A percentile compares a stretch with the other conserved stretches of the same genome.
Conservation (phyloP, 2,888 invertebrate genomes). For the Eremobia ochroleuca region DNA sequence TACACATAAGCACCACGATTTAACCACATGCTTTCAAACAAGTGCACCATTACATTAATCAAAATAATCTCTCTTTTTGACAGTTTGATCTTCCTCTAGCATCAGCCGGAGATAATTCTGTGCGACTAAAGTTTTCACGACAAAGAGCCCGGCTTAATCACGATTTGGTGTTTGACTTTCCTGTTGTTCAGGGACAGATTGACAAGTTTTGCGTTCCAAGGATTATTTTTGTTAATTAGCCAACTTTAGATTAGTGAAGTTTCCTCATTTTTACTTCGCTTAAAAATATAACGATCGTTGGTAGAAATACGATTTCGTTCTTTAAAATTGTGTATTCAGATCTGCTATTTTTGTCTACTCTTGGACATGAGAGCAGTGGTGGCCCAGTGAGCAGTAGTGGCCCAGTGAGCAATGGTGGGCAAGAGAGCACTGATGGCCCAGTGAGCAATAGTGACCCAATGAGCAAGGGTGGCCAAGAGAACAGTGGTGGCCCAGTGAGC, state of each 20-base stretch:
- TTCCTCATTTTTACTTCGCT: constrained; percentile 7
- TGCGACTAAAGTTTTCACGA: constrained; percentile 30
- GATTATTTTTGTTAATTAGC: constrained; percentile 56
- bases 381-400: background rate
- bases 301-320: background rate
- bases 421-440: background rate
- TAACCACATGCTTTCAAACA: constrained; percentile 20
- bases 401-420: background rate
- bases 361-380: background rate
- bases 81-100: constrained; percentile 32
- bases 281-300: background rate
- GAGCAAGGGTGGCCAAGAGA: no score
- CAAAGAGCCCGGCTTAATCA: constrained; percentile 35
- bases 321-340: background rate
- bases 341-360: background rate
- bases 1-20: background rate
- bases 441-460: no score
- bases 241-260: constrained; percentile 27
- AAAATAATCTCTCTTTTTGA: constrained; percentile 45
- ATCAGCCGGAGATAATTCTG: constrained; percentile 24
- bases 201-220: constrained; percentile 29
- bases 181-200: constrained; percentile 33
- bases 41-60: constrained; percentile 27
- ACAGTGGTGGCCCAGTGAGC: no score
- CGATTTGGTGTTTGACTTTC: constrained; percentile 48